Evolutionary conservation across 92 coral and sea anemone genomes (phyloP).

Genomic region (Epizoanthus ramosus): DNA sequence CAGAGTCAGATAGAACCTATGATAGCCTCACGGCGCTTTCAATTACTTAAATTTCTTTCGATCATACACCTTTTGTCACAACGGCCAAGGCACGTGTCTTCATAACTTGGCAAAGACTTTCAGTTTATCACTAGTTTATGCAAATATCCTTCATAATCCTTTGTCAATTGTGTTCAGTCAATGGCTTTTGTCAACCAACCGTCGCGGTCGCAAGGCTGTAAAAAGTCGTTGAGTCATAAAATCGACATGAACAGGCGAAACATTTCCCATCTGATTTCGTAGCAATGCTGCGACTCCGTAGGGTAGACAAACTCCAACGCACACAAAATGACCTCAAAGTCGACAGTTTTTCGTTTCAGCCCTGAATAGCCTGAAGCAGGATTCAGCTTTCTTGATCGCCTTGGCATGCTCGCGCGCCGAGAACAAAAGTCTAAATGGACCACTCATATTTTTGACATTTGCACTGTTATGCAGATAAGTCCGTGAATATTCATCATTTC

Average conservation of each 20-base stretch:
- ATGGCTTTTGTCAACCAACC: constrained; percentile 3
- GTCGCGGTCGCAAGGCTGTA: neutral
- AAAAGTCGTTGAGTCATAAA: constrained; percentile 6
- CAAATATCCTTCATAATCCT: constrained; percentile 13
- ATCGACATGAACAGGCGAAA: neutral
- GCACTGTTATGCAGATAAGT: constrained; percentile 15
- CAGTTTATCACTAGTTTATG: constrained; percentile 33
- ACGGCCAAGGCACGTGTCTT: constrained; percentile 41
- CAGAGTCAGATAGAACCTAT: neutral
- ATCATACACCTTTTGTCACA: neutral
- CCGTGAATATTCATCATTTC: neutral
- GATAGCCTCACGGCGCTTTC: neutral
- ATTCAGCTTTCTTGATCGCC: neutral
- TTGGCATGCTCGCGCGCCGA: neutral
- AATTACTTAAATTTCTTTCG: neutral
- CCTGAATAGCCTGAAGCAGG: constrained; percentile 8
- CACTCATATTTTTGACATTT: constrained; percentile 12
- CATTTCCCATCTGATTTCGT: too few relatives aligned
- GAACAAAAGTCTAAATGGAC: constrained; percentile 9
- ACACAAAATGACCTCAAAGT: neutral
- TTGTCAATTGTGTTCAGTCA: constrained; percentile 29
- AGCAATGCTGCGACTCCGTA: too few relatives aligned
- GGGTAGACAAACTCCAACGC: too few relatives aligned
- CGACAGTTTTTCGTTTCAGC: neutral
- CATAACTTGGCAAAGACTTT: constrained; percentile 14